Conservation (phyloP, 2,113 vertebrate species). For the Odocoileus virginianus region DNA sequence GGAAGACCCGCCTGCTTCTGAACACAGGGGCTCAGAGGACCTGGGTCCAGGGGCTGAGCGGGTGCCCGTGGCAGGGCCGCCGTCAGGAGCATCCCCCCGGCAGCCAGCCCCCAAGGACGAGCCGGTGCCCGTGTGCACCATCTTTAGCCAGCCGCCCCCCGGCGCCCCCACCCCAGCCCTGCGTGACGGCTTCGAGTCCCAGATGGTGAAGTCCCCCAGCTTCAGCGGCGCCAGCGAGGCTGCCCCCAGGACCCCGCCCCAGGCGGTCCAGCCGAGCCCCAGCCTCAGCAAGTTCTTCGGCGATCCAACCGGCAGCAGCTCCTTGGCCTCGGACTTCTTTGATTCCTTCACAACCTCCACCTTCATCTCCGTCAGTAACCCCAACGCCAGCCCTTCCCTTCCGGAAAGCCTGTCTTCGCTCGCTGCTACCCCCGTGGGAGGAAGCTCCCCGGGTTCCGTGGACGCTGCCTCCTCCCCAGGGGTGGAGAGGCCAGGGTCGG, state of each 20-base stretch:
- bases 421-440: conserved; percentile 67
- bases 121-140: conserved; percentile 92
- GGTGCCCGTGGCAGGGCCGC: conserved; percentile 26
- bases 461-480: conserved; percentile 71
- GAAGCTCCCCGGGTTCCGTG: conserved; percentile 65
- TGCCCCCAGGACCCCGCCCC: conserved; percentile 81
- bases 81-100: neutral
- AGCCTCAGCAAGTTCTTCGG: conserved; percentile 97
- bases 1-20: conserved; percentile 13
- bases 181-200: conserved; percentile 93
- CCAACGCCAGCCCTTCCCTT: conserved; percentile 83
- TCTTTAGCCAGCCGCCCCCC: conserved; percentile 88
- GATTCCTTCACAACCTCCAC: conserved; percentile 94
- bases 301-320: conserved; percentile 83
- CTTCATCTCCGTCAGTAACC: conserved; percentile 96
- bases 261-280: conserved; percentile 95
- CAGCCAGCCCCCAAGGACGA: conserved; percentile 69
- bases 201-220: conserved; percentile 96
- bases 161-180: conserved; percentile 82
- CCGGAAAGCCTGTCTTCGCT: conserved; percentile 81
- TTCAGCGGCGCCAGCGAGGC: conserved; percentile 86
- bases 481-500: conserved; percentile 59
- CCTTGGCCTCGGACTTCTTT: conserved; percentile 94
- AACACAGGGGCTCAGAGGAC: neutral
- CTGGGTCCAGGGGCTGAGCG: conserved; percentile 42